phyloP scores from a whole-genome alignment of 2,888 invertebrate species.

The Pherbina coryleti region DNA sequence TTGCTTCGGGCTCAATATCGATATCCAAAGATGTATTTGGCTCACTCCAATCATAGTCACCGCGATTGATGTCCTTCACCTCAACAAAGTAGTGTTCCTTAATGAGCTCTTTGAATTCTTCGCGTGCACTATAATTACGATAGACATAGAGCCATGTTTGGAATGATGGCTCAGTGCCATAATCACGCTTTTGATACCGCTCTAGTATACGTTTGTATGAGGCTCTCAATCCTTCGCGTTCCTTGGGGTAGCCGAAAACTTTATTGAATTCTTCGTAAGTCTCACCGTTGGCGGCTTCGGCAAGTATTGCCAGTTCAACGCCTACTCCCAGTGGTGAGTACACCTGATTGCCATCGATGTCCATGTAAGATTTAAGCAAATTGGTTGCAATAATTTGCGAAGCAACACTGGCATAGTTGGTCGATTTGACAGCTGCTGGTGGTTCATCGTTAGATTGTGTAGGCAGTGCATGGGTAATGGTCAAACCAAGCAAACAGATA shows the following conservation, averaged over 20 bases:
- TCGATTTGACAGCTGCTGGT: neutral
- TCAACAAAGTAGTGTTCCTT: constrained; percentile 75
- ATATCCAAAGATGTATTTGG: constrained; percentile 56
- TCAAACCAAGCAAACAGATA: neutral
- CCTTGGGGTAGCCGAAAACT: constrained; percentile 73
- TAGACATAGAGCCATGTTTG: constrained; percentile 79
- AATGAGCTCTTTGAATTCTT: constrained; percentile 74
- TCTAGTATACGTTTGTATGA: constrained; percentile 58
- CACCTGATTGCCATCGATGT: constrained; percentile 72
- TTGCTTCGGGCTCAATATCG: constrained; percentile 38
- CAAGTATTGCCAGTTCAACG: constrained; percentile 74
- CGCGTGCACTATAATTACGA: constrained; percentile 75
- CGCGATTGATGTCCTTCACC: constrained; percentile 71
- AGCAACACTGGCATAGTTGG: constrained; percentile 59
- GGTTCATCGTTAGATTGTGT: constrained; percentile 34
- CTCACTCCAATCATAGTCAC: constrained; percentile 61
- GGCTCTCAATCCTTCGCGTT: constrained; percentile 61
- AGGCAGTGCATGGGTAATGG: constrained; percentile 22
- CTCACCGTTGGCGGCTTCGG: constrained; percentile 75
- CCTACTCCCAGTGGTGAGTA: constrained; percentile 77
- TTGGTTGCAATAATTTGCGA: constrained; percentile 66
- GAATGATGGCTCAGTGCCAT: constrained; percentile 71
- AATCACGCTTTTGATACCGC: constrained; percentile 57
- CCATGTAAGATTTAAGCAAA: constrained; percentile 64
- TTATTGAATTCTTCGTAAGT: constrained; percentile 74